phyloP scores from a whole-genome alignment of 2,113 vertebrate species.

The Ptychochromis oligacanthus region DNA sequence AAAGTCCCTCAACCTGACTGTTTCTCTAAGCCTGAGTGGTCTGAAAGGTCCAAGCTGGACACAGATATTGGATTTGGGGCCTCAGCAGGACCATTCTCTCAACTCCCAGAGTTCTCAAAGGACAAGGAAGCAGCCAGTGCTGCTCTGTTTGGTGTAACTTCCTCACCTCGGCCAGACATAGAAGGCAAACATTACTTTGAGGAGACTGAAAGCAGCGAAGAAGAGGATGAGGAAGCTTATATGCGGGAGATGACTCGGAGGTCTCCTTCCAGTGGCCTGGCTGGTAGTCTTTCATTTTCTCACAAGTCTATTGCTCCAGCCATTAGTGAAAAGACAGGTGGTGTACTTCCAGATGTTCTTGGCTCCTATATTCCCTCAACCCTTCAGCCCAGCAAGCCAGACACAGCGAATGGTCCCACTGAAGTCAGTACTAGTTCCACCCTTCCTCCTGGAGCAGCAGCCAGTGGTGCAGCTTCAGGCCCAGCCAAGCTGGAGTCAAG shows the following conservation, averaged over 20 bases:
- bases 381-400: slow-evolving; percentile 64
- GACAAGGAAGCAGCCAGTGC: slow-evolving; percentile 74
- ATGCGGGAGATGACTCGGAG: slow-evolving; percentile 72
- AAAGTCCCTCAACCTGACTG: slow-evolving; percentile 78
- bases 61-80: slow-evolving; percentile 52
- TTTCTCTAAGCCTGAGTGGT: slow-evolving; percentile 79
- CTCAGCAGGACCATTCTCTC: slow-evolving; percentile 57
- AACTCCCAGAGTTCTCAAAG: slow-evolving; percentile 49
- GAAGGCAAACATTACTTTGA: slow-evolving; percentile 79
- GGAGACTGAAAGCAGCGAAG: slow-evolving; percentile 83
- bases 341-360: slow-evolving; percentile 72
- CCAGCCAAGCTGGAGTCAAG: slow-evolving; percentile 63
- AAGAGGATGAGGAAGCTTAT: slow-evolving; percentile 79
- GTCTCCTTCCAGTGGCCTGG: slow-evolving; percentile 61
- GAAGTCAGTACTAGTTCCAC: slow-evolving; percentile 80
- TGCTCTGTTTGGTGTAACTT: slow-evolving; percentile 82
- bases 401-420: slow-evolving; percentile 84
- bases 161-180: slow-evolving; percentile 80
- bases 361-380: slow-evolving; percentile 72
- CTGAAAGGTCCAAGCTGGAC: slow-evolving; percentile 62
- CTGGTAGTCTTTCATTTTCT: slow-evolving; percentile 46
- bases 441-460: slow-evolving; percentile 41
- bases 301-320: slow-evolving; percentile 55
- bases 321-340: slow-evolving; percentile 37
- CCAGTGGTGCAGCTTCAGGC: slow-evolving; percentile 49